phyloP scores from a whole-genome alignment of 1,140 invertebrate species.

The Orius laevigatus region DNA sequence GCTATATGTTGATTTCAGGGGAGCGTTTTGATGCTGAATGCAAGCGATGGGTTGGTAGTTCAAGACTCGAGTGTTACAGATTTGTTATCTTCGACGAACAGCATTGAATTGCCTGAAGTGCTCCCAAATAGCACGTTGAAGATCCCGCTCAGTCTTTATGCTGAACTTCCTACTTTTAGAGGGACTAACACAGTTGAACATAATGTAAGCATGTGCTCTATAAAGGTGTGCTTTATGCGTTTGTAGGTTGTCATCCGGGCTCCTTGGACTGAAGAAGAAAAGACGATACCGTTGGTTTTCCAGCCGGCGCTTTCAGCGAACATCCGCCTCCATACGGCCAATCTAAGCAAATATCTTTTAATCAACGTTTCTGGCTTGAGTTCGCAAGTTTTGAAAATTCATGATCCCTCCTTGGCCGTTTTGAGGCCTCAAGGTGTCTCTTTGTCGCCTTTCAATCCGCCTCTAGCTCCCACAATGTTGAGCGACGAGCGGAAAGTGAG shows the following conservation, averaged over 20 bases:
- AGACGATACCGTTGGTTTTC: conserved; percentile 55
- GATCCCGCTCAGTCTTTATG: conserved; percentile 46
- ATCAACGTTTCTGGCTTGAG: conserved; percentile 54
- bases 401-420: conserved; percentile 1
- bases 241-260: conserved; percentile 26
- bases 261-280: conserved; percentile 53
- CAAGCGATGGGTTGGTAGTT: conserved; percentile 31
- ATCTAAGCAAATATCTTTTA: conserved; percentile 63
- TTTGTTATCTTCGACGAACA: neutral
- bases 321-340: conserved; percentile 66
- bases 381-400: conserved; percentile 27
- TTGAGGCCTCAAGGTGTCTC: neutral
- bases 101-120: conserved; percentile 39
- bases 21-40: conserved; percentile 29
- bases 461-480: conserved; percentile 24
- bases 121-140: conserved; percentile 49
- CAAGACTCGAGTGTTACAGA: conserved; percentile 5
- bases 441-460: neutral
- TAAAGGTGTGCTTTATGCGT: neutral
- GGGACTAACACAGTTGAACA: conserved; percentile 49
- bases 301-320: conserved; percentile 59
- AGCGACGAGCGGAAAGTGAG: conserved; percentile 51
- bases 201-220: conserved; percentile 33
- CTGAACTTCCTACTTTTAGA: conserved; percentile 50
- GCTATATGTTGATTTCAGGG: too few species aligned